Conservation (phyloP, 2,113 vertebrate genomes). For the Poeciliopsis retropinna region DNA sequence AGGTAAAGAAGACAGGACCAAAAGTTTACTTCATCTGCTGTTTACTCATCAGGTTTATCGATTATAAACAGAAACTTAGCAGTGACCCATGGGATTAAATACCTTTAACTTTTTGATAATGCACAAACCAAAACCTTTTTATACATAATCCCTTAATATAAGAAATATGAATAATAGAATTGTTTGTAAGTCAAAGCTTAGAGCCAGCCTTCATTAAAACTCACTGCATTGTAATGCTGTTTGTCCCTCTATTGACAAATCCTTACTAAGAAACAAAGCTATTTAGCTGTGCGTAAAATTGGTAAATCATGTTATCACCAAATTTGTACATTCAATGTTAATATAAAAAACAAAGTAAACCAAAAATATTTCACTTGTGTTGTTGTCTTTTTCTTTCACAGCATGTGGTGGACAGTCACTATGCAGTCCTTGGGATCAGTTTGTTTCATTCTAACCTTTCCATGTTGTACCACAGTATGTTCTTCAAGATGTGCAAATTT, state of each 20-base stretch:
- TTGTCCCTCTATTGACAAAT: too few relatives aligned
- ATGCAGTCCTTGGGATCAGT: slow-evolving; percentile 80
- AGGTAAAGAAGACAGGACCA: slow-evolving; percentile 69
- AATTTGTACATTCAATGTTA: too few relatives aligned
- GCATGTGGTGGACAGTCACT: slow-evolving; percentile 53
- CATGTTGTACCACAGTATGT: slow-evolving; percentile 79
- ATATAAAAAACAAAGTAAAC: too few relatives aligned
- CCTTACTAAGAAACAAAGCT: too few relatives aligned
- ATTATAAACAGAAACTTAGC: slow-evolving; percentile 58
- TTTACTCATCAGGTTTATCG: slow-evolving; percentile 58
- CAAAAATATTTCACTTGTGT: not conserved
- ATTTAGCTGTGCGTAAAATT: too few relatives aligned
- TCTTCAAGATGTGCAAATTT: slow-evolving; percentile 84
- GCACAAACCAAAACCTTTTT: slow-evolving; percentile 7
- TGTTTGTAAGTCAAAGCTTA: too few relatives aligned
- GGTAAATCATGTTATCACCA: too few relatives aligned
- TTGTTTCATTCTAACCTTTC: slow-evolving; percentile 85
- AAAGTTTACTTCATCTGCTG: slow-evolving; percentile 63
- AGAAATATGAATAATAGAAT: too few relatives aligned
- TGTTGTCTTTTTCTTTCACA: slow-evolving; percentile 15
- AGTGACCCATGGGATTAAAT: slow-evolving; percentile 60
- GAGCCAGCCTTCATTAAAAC: too few relatives aligned
- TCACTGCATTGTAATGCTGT: too few relatives aligned
- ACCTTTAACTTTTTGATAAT: slow-evolving; percentile 19
- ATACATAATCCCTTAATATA: not conserved